phyloP scores from a whole-genome alignment of 2,888 invertebrate genomes.

The Trachelus tabidus region DNA sequence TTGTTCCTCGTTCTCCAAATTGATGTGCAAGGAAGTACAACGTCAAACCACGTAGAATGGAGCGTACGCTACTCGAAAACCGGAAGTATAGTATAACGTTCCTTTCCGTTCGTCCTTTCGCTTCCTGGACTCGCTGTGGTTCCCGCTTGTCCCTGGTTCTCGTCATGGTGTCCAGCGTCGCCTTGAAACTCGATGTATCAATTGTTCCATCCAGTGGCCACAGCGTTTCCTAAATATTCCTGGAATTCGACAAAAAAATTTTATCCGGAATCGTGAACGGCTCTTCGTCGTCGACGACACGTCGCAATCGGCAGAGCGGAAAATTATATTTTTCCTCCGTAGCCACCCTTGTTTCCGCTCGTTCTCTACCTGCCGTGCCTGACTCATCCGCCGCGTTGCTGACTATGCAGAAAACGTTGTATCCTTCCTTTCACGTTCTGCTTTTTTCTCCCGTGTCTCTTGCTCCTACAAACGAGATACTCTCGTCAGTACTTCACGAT shows the following conservation, averaged over 20 bases:
- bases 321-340: conserved; percentile 50
- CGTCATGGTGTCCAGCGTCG: not conserved
- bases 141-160: not conserved
- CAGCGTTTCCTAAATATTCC: not conserved
- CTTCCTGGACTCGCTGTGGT: not conserved
- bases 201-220: not conserved
- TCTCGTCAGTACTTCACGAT: not conserved
- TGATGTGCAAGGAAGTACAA: not conserved
- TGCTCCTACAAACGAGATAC: not conserved
- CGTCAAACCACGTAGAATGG: not conserved
- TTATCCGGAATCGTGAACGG: not conserved
- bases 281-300: not conserved
- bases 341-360: conserved; percentile 40
- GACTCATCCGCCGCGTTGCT: not conserved
- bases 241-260: not conserved
- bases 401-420: not conserved
- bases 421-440: not conserved
- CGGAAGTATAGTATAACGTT: not conserved
- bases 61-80: not conserved
- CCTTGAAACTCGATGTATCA: not conserved
- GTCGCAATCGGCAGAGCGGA: conserved; percentile 42
- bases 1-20: not conserved
- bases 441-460: not conserved
- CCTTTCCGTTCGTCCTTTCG: not conserved
- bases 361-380: not conserved